These are phyloP conservation scores for Hapalemur alaotrensis DNA, from an alignment of 2,797 vertebrate species.

Conservation along the genomic window DNA sequence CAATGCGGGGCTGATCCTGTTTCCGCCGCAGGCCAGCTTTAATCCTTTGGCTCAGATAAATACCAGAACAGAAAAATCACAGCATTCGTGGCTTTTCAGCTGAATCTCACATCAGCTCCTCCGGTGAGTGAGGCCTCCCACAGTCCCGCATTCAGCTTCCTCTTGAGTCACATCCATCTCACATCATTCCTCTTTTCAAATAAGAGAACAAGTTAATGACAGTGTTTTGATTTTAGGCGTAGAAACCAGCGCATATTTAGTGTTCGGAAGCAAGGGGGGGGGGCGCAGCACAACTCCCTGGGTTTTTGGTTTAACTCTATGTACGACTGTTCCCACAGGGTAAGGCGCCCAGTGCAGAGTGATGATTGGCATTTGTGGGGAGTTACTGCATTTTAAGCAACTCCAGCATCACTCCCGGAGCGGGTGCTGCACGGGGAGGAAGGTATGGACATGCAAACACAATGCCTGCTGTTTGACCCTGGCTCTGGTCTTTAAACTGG, in stretches of 20 bases:
- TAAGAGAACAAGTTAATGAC: conserved; percentile 68
- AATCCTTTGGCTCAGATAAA: conserved; percentile 12
- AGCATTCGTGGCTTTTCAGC: conserved; percentile 5
- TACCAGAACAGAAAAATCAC: conserved; percentile 31
- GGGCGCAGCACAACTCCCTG: neutral
- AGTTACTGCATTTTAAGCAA: neutral
- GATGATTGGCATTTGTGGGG: neutral
- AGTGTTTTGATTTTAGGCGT: conserved; percentile 44
- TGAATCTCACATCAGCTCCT: conserved; percentile 16
- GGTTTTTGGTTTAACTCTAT: conserved; percentile 18
- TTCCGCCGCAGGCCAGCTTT: neutral
- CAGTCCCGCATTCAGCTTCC: conserved; percentile 41
- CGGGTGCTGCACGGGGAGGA: neutral
- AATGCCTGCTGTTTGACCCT: neutral
- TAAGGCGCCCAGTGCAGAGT: neutral
- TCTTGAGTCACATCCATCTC: conserved; percentile 56
- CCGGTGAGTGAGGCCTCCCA: neutral
- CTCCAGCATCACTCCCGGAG: neutral
- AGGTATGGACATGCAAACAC: neutral
- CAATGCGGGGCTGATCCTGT: neutral
- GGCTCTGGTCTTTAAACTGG: neutral
- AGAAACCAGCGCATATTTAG: conserved; percentile 46
- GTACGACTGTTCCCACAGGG: neutral
- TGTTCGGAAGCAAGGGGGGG: neutral
- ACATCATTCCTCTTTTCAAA: conserved; percentile 64